phyloP scores from a whole-genome alignment of 2,113 vertebrate species.

The Mormyrus lacerda region DNA sequence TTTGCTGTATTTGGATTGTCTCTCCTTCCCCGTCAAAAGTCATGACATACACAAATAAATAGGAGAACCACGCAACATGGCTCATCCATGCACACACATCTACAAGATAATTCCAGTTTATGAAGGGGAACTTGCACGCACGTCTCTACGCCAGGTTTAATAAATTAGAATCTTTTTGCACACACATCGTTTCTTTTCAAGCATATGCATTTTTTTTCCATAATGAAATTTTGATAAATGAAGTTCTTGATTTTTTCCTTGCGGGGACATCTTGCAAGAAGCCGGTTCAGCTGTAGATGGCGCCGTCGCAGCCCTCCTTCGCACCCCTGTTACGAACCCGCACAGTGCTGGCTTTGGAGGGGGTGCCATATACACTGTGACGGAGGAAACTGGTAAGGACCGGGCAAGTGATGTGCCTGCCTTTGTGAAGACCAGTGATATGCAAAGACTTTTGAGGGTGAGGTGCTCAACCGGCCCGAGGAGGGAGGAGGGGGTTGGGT shows the following conservation, averaged over 20 bases:
- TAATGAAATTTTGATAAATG: not conserved
- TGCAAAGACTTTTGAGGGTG: not conserved
- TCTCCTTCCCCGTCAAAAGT: too few relatives aligned
- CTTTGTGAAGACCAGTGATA: not conserved
- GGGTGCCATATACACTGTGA: conserved; percentile 79
- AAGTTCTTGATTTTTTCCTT: not conserved
- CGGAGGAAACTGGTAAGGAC: conserved; percentile 66
- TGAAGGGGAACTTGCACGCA: not conserved
- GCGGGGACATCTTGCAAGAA: conserved; percentile 66
- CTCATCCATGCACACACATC: not conserved
- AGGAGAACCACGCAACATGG: too few relatives aligned
- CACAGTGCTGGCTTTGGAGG: conserved; percentile 74
- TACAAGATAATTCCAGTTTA: not conserved
- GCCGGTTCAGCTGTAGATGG: conserved; percentile 82
- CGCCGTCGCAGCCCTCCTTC: conserved; percentile 81
- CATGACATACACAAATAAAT: too few relatives aligned
- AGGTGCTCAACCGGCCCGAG: not conserved
- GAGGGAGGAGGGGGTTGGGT: too few relatives aligned
- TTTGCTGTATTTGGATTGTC: too few relatives aligned
- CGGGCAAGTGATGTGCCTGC: not conserved
- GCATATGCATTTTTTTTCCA: not conserved
- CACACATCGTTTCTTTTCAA: not conserved
- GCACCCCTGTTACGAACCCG: conserved; percentile 75
- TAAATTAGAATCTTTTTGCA: not conserved
- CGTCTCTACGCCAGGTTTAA: not conserved